These are phyloP conservation scores for Ecliptopera silaceata DNA, from an alignment of 2,888 invertebrate species.

Conservation along the genomic window DNA sequence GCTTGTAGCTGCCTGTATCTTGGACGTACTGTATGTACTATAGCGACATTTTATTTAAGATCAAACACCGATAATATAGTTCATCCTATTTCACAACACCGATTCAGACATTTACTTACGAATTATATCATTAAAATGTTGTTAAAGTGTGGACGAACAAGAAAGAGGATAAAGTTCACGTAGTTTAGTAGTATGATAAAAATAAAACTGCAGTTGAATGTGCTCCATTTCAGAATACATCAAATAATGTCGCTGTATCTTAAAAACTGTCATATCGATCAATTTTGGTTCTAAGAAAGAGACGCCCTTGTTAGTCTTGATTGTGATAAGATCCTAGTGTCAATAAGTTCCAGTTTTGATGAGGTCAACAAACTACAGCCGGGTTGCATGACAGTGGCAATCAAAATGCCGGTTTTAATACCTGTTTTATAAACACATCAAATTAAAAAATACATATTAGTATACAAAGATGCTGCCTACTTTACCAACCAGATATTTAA, in stretches of 20 bases:
- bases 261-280: too few relatives aligned
- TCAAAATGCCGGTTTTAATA: background rate
- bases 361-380: background rate
- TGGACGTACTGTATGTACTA: background rate
- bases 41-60: slow-evolving; percentile 1
- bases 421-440: background rate
- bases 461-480: background rate
- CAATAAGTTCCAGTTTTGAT: background rate
- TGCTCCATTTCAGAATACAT: too few relatives aligned
- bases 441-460: background rate
- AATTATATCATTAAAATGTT: background rate
- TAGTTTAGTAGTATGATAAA: too few relatives aligned
- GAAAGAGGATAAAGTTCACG: background rate
- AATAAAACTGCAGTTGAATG: too few relatives aligned
- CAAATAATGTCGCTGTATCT: too few relatives aligned
- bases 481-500: too few relatives aligned
- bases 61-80: slow-evolving; percentile 7
- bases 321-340: too few relatives aligned
- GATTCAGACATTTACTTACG: slow-evolving; percentile 12
- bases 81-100: slow-evolving; percentile 12
- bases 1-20: background rate
- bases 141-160: slow-evolving; percentile 1
- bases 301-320: too few relatives aligned
- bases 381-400: background rate
- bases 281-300: too few relatives aligned